A percentile compares a stretch with the other conserved stretches of the same genome.
Evolutionary conservation across 1,140 invertebrate genomes (phyloP).

Genomic region (Phortica variegata): DNA sequence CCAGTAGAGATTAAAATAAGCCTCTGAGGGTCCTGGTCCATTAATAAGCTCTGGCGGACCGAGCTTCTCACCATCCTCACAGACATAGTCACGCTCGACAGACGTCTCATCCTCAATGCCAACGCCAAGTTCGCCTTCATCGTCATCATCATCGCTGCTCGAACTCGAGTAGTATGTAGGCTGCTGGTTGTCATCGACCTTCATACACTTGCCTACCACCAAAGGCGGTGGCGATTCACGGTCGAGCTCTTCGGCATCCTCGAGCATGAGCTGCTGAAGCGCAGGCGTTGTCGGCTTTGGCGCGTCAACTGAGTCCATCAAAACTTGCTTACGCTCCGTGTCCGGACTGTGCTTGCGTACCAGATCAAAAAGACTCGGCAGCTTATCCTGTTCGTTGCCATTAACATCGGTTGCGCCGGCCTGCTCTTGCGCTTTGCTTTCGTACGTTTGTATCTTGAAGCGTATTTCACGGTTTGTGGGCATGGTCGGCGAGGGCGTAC

Average conservation of each 20-base stretch:
- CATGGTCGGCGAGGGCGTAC: conserved; percentile 29
- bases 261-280: conserved; percentile 31
- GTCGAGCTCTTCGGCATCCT: conserved; percentile 32
- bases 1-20: conserved; percentile 55
- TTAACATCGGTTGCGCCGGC: neutral
- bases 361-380: conserved; percentile 69
- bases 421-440: conserved; percentile 36
- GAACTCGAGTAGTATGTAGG: conserved; percentile 43
- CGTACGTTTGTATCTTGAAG: conserved; percentile 54
- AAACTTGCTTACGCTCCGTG: neutral
- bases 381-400: conserved; percentile 36
- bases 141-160: conserved; percentile 50
- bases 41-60: conserved; percentile 54
- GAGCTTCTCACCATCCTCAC: conserved; percentile 53
- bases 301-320: conserved; percentile 3
- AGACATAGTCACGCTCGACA: conserved; percentile 43
- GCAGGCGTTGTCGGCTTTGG: conserved; percentile 14
- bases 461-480: conserved; percentile 38
- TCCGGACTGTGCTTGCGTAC: conserved; percentile 61
- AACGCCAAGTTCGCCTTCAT: conserved; percentile 35
- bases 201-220: conserved; percentile 48
- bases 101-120: conserved; percentile 32
- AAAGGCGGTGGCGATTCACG: conserved; percentile 39
- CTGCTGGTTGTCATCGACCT: conserved; percentile 34
- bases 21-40: conserved; percentile 51